Conservation (phyloP, 2,113 vertebrate species). For the Pseudopodoces humilis region DNA sequence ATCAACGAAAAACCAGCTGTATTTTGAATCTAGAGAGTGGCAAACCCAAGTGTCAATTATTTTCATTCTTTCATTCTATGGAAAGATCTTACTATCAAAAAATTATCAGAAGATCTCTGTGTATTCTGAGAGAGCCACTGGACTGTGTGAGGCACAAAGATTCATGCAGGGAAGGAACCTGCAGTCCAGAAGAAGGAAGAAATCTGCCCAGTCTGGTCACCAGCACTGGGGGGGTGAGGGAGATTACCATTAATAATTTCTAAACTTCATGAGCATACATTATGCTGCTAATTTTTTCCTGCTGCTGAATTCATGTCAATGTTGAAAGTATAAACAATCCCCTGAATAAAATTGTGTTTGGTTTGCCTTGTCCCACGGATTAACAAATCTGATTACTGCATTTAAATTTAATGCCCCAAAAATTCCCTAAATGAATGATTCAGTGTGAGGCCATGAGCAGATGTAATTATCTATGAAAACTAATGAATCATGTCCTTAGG, state of each 20-base stretch:
- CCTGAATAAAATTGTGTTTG: slow-evolving; percentile 1
- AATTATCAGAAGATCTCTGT: not conserved
- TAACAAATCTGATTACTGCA: slow-evolving; percentile 58
- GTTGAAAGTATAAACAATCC: slow-evolving; percentile 33
- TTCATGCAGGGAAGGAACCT: not conserved
- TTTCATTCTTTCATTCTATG: not conserved
- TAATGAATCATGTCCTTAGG: slow-evolving; percentile 52
- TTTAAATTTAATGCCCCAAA: slow-evolving; percentile 50
- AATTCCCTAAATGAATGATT: slow-evolving; percentile 58
- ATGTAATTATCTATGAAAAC: slow-evolving; percentile 67
- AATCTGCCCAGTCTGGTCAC: not conserved
- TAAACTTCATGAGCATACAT: not conserved
- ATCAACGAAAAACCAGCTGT: not conserved
- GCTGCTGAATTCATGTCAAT: slow-evolving; percentile 12
- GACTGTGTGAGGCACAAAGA: not conserved
- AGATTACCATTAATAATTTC: not conserved
- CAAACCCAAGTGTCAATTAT: not conserved
- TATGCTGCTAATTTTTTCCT: slow-evolving; percentile 27
- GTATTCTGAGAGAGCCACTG: not conserved
- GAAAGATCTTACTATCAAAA: not conserved
- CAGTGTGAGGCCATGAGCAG: slow-evolving; percentile 30
- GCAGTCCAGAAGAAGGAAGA: not conserved
- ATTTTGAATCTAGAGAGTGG: not conserved
- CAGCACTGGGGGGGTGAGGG: not conserved
- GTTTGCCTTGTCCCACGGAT: slow-evolving; percentile 41